Evolutionary conservation across 2,888 invertebrate genomes (phyloP).

Genomic region (Polydrusus tereticollis): DNA sequence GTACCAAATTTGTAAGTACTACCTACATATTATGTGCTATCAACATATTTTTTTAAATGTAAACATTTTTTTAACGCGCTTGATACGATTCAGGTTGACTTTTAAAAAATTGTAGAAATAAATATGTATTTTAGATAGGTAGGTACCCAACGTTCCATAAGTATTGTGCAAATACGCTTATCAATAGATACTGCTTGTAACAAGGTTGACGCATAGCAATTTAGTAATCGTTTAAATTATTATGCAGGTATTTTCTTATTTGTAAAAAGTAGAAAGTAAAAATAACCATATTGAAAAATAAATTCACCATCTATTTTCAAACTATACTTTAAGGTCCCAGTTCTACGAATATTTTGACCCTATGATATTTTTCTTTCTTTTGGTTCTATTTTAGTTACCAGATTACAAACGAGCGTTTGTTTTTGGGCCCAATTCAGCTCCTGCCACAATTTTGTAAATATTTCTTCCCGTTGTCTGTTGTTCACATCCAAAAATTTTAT

Average conservation of each 20-base stretch:
- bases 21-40: no score
- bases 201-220: not conserved
- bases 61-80: not conserved
- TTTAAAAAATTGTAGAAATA: not conserved
- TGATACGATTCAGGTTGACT: not conserved
- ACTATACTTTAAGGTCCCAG: no score
- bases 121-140: constrained; percentile 11
- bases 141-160: not conserved
- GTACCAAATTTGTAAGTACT: not conserved
- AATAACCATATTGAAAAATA: no score
- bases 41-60: not conserved
- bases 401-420: no score
- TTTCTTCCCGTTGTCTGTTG: no score
- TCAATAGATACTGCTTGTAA: constrained; percentile 4
- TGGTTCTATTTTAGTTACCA: no score
- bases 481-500: no score
- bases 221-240: not conserved
- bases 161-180: constrained; percentile 25
- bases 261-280: not conserved
- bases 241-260: not conserved
- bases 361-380: no score
- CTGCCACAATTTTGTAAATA: no score
- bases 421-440: no score
- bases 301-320: no score
- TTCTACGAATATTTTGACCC: no score